Conservation (phyloP, 2,888 invertebrate genomes). For the Sympetrum striolatum region DNA sequence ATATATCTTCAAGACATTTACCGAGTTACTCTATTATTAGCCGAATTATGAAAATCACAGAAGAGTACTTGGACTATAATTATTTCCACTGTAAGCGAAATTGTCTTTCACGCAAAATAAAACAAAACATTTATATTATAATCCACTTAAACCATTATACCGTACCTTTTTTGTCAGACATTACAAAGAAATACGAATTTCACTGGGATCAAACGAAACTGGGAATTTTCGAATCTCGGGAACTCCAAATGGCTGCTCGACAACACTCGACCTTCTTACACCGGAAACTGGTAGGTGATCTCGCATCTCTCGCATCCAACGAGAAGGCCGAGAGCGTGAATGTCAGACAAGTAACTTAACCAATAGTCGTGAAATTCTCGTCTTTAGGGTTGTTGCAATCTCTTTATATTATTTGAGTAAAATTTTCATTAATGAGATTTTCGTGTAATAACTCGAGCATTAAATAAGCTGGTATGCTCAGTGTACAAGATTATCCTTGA, state of each 20-base stretch:
- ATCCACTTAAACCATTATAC: conserved; percentile 38
- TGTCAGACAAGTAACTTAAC: background rate
- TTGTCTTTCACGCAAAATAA: conserved; percentile 27
- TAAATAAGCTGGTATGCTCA: conserved; percentile 22
- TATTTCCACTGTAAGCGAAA: conserved; percentile 33
- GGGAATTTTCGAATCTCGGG: conserved; percentile 20
- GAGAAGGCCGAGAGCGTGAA: conserved; percentile 33
- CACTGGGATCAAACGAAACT: conserved; percentile 1
- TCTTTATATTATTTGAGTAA: background rate
- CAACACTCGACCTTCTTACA: conserved; percentile 23
- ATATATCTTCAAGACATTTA: background rate
- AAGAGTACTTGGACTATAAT: conserved; percentile 34
- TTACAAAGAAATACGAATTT: conserved; percentile 31
- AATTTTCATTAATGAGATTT: background rate
- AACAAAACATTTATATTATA: conserved; percentile 29
- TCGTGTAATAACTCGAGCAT: background rate
- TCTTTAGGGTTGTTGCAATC: background rate
- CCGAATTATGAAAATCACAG: conserved; percentile 35
- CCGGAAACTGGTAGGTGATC: conserved; percentile 8
- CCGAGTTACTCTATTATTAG: conserved; percentile 19
- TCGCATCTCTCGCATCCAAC: conserved; percentile 7
- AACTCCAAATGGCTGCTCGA: conserved; percentile 39
- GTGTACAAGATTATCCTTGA: conserved; percentile 18
- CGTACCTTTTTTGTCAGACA: conserved; percentile 42
- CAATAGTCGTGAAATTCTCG: background rate